Evolutionary conservation across 2,797 vertebrate genomes (phyloP), one percentile per base, ranked within the genome.

Genomic region (Diplodus puntazzo): DNA sequence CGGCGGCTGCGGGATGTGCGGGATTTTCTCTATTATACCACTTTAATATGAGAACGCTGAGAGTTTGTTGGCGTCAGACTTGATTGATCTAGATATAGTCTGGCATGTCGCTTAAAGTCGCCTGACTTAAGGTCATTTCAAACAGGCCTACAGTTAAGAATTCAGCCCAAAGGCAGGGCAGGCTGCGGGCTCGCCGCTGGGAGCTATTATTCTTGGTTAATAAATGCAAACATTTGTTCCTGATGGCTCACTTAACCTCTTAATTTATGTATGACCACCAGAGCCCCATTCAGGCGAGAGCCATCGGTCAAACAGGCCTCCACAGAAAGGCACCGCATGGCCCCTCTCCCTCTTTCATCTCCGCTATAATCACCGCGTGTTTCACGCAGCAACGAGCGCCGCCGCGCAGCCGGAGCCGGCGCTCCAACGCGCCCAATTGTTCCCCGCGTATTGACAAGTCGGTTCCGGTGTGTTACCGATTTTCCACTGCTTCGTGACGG

Each of bases 381-480:
- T 94, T 96, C 93, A 92, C 94, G 88, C 85, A 83, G 89, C 79
- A 91, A 79, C 92, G 92, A 95, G 94, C 92, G 94, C 94, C 93
- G 25, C 59, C 81, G 91, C 92, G 87, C 92, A 76, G 94, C 94
- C 92, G 95, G 94, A 92, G 89, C 89, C 89, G 92, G 94, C 96
- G 94, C 96, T 96, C 94, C 92, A 96, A 94, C 86, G 91, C 93
- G 92, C 92, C 96, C 96, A 95, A 96, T 92, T 95, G 95, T 96
- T 34, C 34, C 88, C 94, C 87, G 90, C 89, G 92, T 84, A 93
- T 93, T 95, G 96, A 95, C 95, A 82, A 89, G 91, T 93, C 75
- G 89, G 97, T 95, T 95, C 97, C 82, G 97, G 96, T 87, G 79
- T 90, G 89, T 98, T 97, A 98, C 89, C 80, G 93, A 93, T 94